phyloP scores from a whole-genome alignment of 2,888 invertebrate species.

The Epinotia brunnichana region DNA sequence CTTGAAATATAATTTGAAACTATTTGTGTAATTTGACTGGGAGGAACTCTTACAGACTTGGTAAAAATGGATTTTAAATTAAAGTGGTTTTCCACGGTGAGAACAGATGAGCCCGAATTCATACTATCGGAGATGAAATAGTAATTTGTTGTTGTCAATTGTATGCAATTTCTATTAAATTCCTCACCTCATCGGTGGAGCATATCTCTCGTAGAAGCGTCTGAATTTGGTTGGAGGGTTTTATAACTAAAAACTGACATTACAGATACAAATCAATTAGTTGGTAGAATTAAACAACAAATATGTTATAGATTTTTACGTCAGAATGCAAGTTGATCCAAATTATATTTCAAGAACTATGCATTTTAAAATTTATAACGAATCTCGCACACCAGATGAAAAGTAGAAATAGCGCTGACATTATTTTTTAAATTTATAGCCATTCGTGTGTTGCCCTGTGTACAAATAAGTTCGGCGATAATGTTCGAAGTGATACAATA shows the following conservation, averaged over 20 bases:
- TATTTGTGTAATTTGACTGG: neutral
- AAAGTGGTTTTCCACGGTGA: neutral
- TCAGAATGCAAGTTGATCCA: neutral
- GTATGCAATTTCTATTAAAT: neutral
- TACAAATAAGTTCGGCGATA: slow-evolving; percentile 73
- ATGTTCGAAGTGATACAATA: slow-evolving; percentile 71
- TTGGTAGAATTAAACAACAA: too few relatives aligned
- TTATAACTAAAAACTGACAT: too few relatives aligned
- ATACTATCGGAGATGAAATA: neutral
- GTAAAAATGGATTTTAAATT: neutral
- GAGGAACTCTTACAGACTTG: neutral
- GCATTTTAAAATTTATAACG: neutral
- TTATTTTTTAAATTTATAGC: slow-evolving; percentile 42
- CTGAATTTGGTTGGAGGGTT: neutral
- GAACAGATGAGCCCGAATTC: neutral
- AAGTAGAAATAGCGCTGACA: slow-evolving; percentile 58
- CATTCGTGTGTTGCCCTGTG: slow-evolving; percentile 60
- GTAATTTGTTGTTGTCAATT: neutral
- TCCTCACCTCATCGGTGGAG: neutral
- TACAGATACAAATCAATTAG: too few relatives aligned
- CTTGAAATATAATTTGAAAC: slow-evolving; percentile 20
- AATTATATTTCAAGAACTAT: slow-evolving; percentile 21
- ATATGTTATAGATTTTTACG: neutral
- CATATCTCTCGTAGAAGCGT: neutral
- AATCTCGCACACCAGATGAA: slow-evolving; percentile 65